These are phyloP conservation scores for Pampus argenteus DNA, from an alignment of 2,797 vertebrate genomes.

Conservation along the genomic window DNA sequence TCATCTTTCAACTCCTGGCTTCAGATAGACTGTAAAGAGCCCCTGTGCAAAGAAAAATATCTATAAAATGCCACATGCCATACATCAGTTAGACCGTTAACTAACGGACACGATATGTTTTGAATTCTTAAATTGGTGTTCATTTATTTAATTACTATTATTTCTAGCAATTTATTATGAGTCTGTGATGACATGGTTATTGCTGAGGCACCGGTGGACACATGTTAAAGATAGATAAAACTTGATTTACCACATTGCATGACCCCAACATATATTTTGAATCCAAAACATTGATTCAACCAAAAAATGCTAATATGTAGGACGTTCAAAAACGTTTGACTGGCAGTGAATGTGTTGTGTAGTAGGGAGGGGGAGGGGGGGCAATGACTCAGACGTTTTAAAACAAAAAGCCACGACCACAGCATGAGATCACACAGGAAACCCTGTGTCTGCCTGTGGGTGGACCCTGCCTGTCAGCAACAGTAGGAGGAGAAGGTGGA, in stretches of 20 bases:
- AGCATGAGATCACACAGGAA: constrained; percentile 50
- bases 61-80: neutral
- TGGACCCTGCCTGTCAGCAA: constrained; percentile 47
- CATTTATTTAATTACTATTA: no score
- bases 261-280: neutral
- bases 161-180: no score
- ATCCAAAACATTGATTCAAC: neutral
- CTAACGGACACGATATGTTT: no score
- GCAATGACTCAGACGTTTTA: constrained; percentile 47
- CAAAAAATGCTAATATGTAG: constrained; percentile 32
- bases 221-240: constrained; percentile 8
- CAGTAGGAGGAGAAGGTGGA: constrained; percentile 36
- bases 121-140: no score
- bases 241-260: neutral
- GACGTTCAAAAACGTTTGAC: constrained; percentile 33
- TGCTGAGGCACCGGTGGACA: neutral
- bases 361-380: no score
- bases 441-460: constrained; percentile 55
- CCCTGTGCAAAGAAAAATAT: neutral
- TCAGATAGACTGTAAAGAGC: neutral
- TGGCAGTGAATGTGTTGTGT: constrained; percentile 40
- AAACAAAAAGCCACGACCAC: constrained; percentile 30
- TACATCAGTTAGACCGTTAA: neutral
- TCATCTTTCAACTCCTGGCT: neutral
- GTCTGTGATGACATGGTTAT: neutral